Evolutionary conservation across 2,888 invertebrate genomes (phyloP), one percentile per base, ranked within the genome.

Genomic region (Spodoptera picta): DNA sequence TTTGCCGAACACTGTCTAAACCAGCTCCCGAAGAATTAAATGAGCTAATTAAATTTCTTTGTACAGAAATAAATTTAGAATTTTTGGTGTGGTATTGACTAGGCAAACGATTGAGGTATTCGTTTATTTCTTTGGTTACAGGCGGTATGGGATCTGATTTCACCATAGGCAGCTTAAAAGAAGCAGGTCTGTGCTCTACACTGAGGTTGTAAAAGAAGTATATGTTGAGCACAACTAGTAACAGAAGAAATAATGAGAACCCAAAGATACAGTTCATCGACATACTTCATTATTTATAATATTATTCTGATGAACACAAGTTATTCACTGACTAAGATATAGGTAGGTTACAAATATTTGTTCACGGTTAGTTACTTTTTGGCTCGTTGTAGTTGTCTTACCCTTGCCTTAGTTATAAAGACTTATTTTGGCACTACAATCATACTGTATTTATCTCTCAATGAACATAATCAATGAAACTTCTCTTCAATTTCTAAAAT

Each of bases 201-300:
- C 88, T 91, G 49, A 94, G 82, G 9, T 85, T 90, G 73, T 93
- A 93, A 77, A 93, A 94, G 73, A 94, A 94, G 76, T 90, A 94
- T 75, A 94, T 86, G 75, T 94, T 94, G 31, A 94, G 84, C 49
- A 80, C 88, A 52, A 94, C 93, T 61, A 94, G 85, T 60, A 92
- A 70, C 46, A 94, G 81, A 46, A 94, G 83, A 72, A 94, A 92
- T 51, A 93, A 69, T 59, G 92, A 93, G 79, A 93, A 92, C 46
- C 89, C 89, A 77, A 94, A 92, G n/a, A 92, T 91, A 83, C 92
- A 93, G 77, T 94, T 94, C 80, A 92, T 81, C 57, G 93, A 92
- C 94, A 94, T 94, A 60, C 69, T 83, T 79, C 74, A 83, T 71
- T 64, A 56, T 50, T 42, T 36, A 53, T 12, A 12, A 44, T 23